Evolutionary conservation across 2,797 vertebrate genomes (phyloP).

Genomic region (Hydrocynus forskahlii): DNA sequence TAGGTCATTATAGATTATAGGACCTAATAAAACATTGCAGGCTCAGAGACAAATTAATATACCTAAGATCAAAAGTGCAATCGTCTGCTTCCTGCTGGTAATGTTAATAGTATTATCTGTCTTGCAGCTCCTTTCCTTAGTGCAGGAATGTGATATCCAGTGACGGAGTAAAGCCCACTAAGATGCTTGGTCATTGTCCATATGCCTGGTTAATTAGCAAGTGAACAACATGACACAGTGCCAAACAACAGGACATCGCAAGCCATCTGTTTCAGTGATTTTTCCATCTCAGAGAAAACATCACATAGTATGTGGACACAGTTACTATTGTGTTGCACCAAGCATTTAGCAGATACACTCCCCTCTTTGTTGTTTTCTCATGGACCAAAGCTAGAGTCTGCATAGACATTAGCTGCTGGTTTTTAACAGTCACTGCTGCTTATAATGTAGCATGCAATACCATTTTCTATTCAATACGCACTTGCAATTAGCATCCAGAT

Average conservation of each 20-base stretch:
- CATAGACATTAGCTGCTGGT: slow-evolving; percentile 23
- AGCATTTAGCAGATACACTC: background rate
- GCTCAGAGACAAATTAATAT: background rate
- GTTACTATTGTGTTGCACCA: background rate
- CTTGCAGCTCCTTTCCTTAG: background rate
- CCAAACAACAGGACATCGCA: slow-evolving; percentile 47
- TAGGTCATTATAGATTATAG: background rate
- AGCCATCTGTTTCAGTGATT: slow-evolving; percentile 50
- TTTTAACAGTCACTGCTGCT: background rate
- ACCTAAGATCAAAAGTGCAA: slow-evolving; percentile 1
- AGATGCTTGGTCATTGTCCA: slow-evolving; percentile 21
- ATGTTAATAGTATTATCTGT: background rate
- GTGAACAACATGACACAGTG: slow-evolving; percentile 36
- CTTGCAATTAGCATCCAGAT: background rate
- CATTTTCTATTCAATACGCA: background rate
- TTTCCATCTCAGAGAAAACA: slow-evolving; percentile 37
- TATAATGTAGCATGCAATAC: background rate
- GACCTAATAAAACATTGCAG: background rate
- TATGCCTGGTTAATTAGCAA: slow-evolving; percentile 48
- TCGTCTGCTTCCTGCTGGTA: background rate
- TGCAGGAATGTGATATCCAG: background rate
- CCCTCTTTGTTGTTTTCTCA: background rate
- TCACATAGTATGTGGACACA: slow-evolving; percentile 24
- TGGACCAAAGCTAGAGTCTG: background rate
- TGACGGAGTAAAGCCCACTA: background rate